Evolutionary conservation across 1,140 invertebrate species (phyloP).

Genomic region (Trichonephila inaurata): DNA sequence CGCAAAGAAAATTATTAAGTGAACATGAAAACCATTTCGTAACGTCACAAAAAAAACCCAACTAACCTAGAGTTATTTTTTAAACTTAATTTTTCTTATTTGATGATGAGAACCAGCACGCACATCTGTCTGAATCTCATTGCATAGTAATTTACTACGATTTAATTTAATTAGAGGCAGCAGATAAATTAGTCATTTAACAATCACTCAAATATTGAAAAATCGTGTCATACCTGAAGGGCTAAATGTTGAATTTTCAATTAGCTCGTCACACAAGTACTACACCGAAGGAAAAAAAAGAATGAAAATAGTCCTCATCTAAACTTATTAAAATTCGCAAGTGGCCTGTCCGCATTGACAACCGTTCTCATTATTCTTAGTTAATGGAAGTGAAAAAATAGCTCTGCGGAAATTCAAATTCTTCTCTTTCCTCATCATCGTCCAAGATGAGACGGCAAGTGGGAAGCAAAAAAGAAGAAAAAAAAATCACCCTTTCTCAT

Average conservation of each 20-base stretch:
- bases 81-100: no score
- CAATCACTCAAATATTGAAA: neutral
- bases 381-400: slow-evolving; percentile 6
- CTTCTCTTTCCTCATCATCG: neutral
- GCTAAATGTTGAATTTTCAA: slow-evolving; percentile 16
- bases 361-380: neutral
- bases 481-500: neutral
- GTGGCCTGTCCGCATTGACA: neutral
- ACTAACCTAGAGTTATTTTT: no score
- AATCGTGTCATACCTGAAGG: neutral
- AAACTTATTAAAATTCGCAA: slow-evolving; percentile 9
- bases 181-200: slow-evolving; percentile 18
- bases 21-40: no score
- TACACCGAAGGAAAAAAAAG: neutral
- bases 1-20: no score
- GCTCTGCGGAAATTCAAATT: neutral
- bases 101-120: no score
- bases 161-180: neutral
- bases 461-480: neutral
- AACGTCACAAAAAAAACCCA: no score
- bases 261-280: neutral
- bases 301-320: neutral
- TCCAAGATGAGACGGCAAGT: neutral
- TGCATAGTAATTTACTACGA: neutral
- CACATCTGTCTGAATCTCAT: neutral